Evolutionary conservation across 1,140 invertebrate species (phyloP).

Genomic region (Pseudomyrmex concolor): DNA sequence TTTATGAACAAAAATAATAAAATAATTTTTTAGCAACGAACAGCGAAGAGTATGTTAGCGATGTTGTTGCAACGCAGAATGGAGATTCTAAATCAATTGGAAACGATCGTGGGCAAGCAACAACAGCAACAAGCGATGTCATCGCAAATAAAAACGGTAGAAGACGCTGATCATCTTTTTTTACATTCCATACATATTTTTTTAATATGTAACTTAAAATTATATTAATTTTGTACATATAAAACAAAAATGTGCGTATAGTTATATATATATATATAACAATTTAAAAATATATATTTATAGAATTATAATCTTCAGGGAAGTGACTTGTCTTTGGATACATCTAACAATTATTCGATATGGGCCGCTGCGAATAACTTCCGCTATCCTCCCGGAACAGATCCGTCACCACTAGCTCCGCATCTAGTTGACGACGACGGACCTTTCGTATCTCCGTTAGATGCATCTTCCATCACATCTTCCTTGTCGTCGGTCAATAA

Average conservation of each 20-base stretch:
- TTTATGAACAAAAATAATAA: background rate
- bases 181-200: conserved; percentile 5
- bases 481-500: conserved; percentile 88
- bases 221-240: background rate
- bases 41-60: conserved; percentile 85
- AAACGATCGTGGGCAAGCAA: conserved; percentile 87
- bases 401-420: background rate
- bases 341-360: conserved; percentile 80
- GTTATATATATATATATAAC: too few relatives aligned
- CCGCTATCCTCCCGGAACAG: conserved; percentile 45
- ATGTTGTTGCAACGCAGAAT: conserved; percentile 88
- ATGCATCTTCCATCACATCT: conserved; percentile 86
- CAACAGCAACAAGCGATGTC: conserved; percentile 67
- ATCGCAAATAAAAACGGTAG: conserved; percentile 81
- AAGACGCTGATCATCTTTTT: background rate
- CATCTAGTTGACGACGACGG: conserved; percentile 89
- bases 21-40: conserved; percentile 80
- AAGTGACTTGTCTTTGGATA: conserved; percentile 79
- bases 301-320: conserved; percentile 80
- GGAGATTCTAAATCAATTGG: conserved; percentile 89
- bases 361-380: conserved; percentile 77
- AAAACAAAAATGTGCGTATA: conserved; percentile 4
- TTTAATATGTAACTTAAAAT: background rate
- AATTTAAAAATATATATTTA: conserved; percentile 41
- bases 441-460: conserved; percentile 66